Conservation (phyloP, 1,140 invertebrate species). For the Rhyacophila brunnea region DNA sequence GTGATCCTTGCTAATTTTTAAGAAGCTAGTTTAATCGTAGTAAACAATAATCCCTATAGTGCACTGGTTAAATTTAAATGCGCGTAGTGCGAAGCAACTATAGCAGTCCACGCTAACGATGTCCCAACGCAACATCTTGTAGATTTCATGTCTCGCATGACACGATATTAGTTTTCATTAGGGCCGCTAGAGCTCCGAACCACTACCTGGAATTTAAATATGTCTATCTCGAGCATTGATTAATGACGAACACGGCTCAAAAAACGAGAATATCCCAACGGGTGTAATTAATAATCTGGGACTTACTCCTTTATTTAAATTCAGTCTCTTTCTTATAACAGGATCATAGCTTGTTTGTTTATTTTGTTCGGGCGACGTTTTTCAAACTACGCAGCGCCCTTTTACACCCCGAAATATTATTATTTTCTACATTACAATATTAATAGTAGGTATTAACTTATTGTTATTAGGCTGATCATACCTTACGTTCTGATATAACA, state of each 20-base stretch:
- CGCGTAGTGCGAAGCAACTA: neutral
- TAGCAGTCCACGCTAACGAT: slow-evolving; percentile 2
- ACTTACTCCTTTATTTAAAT: slow-evolving; percentile 26
- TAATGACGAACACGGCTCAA: slow-evolving; percentile 26
- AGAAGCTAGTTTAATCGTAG: too few relatives aligned
- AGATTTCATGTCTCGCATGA: slow-evolving; percentile 34
- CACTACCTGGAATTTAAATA: slow-evolving; percentile 33
- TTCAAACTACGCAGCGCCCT: too few relatives aligned
- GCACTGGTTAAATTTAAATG: too few relatives aligned
- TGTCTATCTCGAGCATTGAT: slow-evolving; percentile 30
- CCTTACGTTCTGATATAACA: too few relatives aligned
- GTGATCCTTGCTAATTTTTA: too few relatives aligned
- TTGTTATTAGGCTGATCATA: too few relatives aligned
- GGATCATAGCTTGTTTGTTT: too few relatives aligned
- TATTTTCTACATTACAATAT: too few relatives aligned
- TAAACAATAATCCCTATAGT: too few relatives aligned
- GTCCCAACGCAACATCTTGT: slow-evolving; percentile 27
- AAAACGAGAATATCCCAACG: slow-evolving; percentile 26
- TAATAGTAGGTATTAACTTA: too few relatives aligned
- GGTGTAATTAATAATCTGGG: slow-evolving; percentile 24
- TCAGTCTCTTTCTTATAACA: slow-evolving; percentile 7
- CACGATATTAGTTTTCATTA: slow-evolving; percentile 36
- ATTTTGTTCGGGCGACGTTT: too few relatives aligned
- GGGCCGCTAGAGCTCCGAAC: slow-evolving; percentile 23
- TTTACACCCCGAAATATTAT: too few relatives aligned